A percentile compares a stretch with the other conserved stretches of the same genome.
Conservation (phyloP, 2,888 invertebrate genomes). For the Seira ritae region DNA sequence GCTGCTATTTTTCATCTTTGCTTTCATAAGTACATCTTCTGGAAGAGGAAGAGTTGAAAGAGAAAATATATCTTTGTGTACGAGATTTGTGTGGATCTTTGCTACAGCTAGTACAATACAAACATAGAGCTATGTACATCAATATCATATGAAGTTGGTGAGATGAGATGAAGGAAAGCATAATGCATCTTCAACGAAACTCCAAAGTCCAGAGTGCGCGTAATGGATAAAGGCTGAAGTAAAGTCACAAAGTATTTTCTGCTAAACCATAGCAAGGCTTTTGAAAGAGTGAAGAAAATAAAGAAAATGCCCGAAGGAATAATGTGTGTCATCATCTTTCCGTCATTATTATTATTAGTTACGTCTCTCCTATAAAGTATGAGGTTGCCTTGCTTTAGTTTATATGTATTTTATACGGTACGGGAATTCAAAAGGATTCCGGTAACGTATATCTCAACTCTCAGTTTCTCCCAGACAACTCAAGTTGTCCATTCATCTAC, state of each 20-base stretch:
- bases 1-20: too few relatives aligned
- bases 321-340: constrained; percentile 57
- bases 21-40: too few relatives aligned
- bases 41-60: too few relatives aligned
- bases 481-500: constrained; percentile 36
- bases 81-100: too few relatives aligned
- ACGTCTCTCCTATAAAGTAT: background rate
- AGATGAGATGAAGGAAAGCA: too few relatives aligned
- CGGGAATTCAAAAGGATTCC: too few relatives aligned
- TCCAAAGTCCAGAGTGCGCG: background rate
- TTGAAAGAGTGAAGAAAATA: constrained; percentile 53
- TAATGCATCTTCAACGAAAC: background rate
- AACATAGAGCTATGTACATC: too few relatives aligned
- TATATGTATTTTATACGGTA: too few relatives aligned
- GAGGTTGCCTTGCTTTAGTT: too few relatives aligned
- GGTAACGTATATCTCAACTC: background rate
- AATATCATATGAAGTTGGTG: too few relatives aligned
- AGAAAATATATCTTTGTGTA: too few relatives aligned
- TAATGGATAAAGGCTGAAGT: background rate
- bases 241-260: background rate
- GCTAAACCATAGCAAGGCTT: constrained; percentile 2
- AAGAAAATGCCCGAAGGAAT: constrained; percentile 57
- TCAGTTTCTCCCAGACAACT: background rate
- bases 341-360: constrained; percentile 45
- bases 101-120: too few relatives aligned